These are phyloP conservation scores for Amorpha juglandis DNA, from an alignment of 2,888 invertebrate species.

Conservation along the genomic window DNA sequence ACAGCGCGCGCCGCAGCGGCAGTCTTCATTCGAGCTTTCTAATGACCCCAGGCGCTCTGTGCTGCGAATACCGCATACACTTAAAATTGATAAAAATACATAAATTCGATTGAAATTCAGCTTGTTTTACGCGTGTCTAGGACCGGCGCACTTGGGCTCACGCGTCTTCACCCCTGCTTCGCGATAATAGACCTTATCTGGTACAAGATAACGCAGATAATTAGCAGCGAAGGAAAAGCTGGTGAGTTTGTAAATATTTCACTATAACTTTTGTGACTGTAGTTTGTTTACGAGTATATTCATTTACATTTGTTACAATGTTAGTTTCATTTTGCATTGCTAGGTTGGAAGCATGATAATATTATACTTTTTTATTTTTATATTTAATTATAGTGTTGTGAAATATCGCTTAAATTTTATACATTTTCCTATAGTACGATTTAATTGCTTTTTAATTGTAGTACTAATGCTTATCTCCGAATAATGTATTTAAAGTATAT, in stretches of 20 bases:
- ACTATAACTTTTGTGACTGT: conserved; percentile 45
- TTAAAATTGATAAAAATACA: conserved; percentile 60
- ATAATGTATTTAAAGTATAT: not conserved
- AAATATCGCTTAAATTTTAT: not conserved
- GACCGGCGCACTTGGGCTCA: conserved; percentile 66
- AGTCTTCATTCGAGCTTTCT: conserved; percentile 81
- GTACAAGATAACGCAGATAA: conserved; percentile 70
- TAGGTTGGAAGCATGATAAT: not conserved
- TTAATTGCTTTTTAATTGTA: too few species aligned
- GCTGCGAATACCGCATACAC: conserved; percentile 67
- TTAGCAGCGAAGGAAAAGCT: conserved; percentile 56
- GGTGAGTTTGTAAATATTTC: conserved; percentile 62
- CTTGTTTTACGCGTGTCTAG: conserved; percentile 63
- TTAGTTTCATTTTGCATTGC: conserved; percentile 5
- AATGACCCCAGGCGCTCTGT: conserved; percentile 82
- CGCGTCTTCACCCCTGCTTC: conserved; percentile 43
- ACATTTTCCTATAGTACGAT: not conserved
- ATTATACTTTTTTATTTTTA: not conserved
- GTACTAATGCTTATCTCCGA: not conserved
- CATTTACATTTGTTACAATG: not conserved
- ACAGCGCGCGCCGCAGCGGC: conserved; percentile 81
- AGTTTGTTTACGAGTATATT: conserved; percentile 5
- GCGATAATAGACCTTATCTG: conserved; percentile 75
- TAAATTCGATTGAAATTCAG: conserved; percentile 61
- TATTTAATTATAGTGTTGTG: not conserved